Evolutionary conservation across 2,888 invertebrate species (phyloP).

Genomic region (Ischnus inquisitorius): DNA sequence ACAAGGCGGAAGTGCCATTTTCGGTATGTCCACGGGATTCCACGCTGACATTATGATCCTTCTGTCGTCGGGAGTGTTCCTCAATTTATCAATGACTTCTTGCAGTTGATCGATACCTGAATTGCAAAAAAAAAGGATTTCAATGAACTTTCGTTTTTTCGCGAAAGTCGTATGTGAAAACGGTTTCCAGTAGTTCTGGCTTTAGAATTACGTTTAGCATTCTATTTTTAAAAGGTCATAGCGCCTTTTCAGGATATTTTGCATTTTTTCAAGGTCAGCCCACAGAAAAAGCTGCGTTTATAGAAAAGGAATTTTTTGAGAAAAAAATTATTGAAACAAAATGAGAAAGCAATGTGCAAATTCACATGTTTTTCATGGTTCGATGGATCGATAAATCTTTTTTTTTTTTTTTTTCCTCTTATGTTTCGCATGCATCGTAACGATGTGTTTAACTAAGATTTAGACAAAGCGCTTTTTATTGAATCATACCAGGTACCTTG

Average conservation of each 20-base stretch:
- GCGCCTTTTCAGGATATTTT: no score
- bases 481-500: conserved; percentile 80
- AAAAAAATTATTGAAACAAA: no score
- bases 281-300: no score
- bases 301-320: no score
- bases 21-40: conserved; percentile 95
- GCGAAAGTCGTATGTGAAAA: not conserved
- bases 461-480: not conserved
- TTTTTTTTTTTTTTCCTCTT: not conserved
- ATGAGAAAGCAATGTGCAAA: no score
- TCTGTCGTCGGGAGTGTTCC: conserved; percentile 93
- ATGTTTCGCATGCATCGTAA: not conserved
- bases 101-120: conserved; percentile 96
- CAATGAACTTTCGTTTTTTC: not conserved
- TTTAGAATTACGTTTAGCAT: no score
- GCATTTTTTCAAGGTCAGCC: no score
- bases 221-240: no score
- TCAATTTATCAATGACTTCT: conserved; percentile 92
- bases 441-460: not conserved
- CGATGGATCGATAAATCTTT: not conserved
- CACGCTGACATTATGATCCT: conserved; percentile 97
- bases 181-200: no score
- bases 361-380: not conserved
- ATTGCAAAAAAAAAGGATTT: not conserved
- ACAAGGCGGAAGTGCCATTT: conserved; percentile 99